Evolutionary conservation across 1,140 invertebrate species (phyloP).

Genomic region (Trachymyrmex septentrionalis): DNA sequence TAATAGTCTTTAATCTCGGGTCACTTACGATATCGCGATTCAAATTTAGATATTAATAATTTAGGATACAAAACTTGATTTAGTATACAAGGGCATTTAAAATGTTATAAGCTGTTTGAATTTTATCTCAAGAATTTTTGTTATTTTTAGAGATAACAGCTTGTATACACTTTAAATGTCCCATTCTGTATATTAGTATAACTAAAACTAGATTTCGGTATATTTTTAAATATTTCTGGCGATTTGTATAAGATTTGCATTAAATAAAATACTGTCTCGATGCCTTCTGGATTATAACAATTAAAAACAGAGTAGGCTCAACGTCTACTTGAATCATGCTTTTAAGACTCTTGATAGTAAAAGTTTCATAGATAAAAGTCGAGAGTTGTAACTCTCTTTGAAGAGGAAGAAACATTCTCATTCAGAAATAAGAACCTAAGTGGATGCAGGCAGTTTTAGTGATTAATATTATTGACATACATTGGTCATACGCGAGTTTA

Average conservation of each 20-base stretch:
- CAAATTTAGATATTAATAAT: slow-evolving; percentile 9
- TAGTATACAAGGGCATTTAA: background rate
- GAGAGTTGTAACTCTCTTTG: background rate
- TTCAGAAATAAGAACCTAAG: slow-evolving; percentile 15
- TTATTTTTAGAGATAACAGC: no score
- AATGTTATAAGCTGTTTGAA: no score
- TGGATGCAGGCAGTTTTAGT: background rate
- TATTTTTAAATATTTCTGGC: background rate
- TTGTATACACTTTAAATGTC: no score
- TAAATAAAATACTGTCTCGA: background rate
- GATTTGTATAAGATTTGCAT: background rate
- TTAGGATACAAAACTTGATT: background rate
- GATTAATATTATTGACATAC: background rate
- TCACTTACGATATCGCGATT: background rate
- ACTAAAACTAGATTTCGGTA: no score
- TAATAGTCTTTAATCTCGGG: background rate
- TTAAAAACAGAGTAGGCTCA: background rate
- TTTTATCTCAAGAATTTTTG: no score
- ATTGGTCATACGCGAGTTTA: background rate
- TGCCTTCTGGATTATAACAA: background rate
- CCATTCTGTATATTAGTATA: no score
- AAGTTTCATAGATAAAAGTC: background rate
- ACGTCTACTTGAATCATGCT: background rate
- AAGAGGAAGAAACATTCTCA: background rate
- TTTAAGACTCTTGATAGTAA: background rate